Evolutionary conservation across 2,888 invertebrate genomes (phyloP).

Genomic region (Phorcus lineatus): DNA sequence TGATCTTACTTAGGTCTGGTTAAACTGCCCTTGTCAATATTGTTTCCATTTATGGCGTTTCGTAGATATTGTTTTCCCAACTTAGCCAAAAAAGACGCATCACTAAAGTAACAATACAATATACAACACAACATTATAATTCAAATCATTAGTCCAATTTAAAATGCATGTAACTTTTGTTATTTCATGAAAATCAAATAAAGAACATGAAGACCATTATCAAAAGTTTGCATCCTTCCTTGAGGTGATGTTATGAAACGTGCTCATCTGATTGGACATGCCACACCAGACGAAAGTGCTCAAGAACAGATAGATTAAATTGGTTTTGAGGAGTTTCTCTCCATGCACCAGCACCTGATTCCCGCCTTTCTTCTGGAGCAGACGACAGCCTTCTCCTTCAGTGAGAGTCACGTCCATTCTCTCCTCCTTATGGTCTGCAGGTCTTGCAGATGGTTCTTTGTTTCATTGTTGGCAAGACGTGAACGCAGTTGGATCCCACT

Average conservation of each 20-base stretch:
- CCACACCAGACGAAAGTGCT: not conserved
- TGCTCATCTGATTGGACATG: not conserved
- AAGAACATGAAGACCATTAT: no score
- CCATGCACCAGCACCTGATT: not conserved
- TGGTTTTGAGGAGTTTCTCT: not conserved
- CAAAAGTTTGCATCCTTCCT: not conserved
- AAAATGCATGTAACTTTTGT: no score
- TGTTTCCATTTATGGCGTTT: no score
- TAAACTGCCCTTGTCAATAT: no score
- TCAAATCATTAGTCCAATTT: no score
- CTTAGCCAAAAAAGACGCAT: no score
- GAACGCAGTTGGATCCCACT: not conserved
- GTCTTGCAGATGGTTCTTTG: not conserved
- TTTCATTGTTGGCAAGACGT: conserved; percentile 4
- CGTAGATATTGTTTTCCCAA: no score
- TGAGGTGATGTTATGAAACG: not conserved
- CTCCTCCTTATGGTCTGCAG: not conserved
- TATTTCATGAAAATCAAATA: no score
- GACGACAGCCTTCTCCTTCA: not conserved
- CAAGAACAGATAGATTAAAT: not conserved
- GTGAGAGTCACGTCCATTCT: not conserved
- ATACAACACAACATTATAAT: no score
- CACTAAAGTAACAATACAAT: no score
- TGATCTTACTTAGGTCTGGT: no score
- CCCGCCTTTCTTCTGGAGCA: conserved; percentile 16